These are phyloP conservation scores for Scolopax bukidnonensis DNA, from an alignment of 2,797 vertebrate species.

Conservation along the genomic window DNA sequence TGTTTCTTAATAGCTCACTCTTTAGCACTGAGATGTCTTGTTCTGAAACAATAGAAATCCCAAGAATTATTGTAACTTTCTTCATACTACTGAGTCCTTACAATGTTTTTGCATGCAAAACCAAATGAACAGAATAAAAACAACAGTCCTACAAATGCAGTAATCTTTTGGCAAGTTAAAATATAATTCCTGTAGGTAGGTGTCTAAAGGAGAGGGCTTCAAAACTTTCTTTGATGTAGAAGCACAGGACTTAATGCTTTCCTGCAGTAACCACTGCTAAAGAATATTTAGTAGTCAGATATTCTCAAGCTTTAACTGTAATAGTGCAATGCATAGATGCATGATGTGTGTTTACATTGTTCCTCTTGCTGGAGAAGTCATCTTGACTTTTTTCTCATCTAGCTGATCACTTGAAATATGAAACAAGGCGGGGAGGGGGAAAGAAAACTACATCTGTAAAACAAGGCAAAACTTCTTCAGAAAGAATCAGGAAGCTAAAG, in stretches of 20 bases:
- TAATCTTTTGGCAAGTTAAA: background rate
- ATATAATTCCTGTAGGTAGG: background rate
- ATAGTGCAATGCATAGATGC: background rate
- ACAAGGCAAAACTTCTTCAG: background rate
- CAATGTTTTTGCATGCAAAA: background rate
- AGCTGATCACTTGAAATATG: background rate
- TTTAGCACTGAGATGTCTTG: background rate
- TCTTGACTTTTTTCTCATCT: background rate
- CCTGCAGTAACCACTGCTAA: background rate
- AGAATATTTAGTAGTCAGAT: background rate
- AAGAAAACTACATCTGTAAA: background rate
- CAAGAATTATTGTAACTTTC: background rate
- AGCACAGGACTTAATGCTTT: background rate
- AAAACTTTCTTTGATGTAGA: background rate
- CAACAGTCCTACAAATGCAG: background rate
- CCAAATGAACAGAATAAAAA: background rate
- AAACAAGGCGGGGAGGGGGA: background rate
- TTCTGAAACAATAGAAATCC: background rate
- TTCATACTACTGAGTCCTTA: background rate
- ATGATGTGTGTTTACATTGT: background rate
- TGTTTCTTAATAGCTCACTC: background rate
- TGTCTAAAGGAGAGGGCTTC: background rate
- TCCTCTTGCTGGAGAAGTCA: background rate
- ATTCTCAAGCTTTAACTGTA: background rate
- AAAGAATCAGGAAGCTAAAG: background rate